Evolutionary conservation across 2,888 invertebrate genomes (phyloP).

Genomic region (Morinoia aosen): DNA sequence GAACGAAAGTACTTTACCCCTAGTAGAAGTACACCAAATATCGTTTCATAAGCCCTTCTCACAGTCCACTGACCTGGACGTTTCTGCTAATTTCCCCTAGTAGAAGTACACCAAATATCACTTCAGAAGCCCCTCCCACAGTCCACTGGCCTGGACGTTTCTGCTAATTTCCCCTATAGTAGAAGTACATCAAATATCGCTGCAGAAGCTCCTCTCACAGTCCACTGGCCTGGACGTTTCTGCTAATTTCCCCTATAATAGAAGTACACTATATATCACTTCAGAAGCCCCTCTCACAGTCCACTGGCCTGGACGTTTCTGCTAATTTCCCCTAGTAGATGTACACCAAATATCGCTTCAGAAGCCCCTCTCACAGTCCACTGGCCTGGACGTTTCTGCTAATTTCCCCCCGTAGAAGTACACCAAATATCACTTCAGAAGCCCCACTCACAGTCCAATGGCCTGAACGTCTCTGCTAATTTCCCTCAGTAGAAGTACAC

Average conservation of each 20-base stretch:
- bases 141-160: too few relatives aligned
- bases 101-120: too few relatives aligned
- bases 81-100: not conserved
- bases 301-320: too few relatives aligned
- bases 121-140: too few relatives aligned
- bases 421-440: too few relatives aligned
- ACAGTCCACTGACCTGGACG: not conserved
- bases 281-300: too few relatives aligned
- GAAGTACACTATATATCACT: too few relatives aligned
- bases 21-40: not conserved
- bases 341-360: not conserved
- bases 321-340: not conserved
- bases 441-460: too few relatives aligned
- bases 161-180: not conserved
- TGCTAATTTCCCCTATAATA: not conserved
- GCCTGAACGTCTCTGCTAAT: too few relatives aligned
- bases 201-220: not conserved
- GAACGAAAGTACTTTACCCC: not conserved
- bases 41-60: not conserved
- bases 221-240: not conserved
- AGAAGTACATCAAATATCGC: not conserved
- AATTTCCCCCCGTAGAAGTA: not conserved
- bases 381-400: not conserved
- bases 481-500: not conserved
- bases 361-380: not conserved